Evolutionary conservation across 2,797 vertebrate genomes (phyloP), one percentile per base, ranked within the genome.

Genomic region (Pipistrellus nathusii): DNA sequence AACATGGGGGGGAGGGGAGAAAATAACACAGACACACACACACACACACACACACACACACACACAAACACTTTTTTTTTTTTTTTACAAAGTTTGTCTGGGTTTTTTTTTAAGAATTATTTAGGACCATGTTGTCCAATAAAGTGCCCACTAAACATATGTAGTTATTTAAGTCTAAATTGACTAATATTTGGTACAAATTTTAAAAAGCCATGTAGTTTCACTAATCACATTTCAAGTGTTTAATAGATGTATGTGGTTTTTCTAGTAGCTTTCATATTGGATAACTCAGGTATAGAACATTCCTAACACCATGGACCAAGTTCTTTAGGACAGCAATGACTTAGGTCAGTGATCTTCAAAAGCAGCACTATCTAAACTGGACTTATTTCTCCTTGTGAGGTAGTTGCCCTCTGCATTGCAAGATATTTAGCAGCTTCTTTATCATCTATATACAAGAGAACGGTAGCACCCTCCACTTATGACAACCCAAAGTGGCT

Each of bases 111-210:
- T 35, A 84, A 72, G 13, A 93, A 53, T 23, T 35, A 11, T 57
- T 21, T 48, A 91, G 38, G 13, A 3, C 17, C 41, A 0, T 46
- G 4, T 23, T 71, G 2, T 59, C 53, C 62, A 62, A 1, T 75
- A 78, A 93, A 90, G 48, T 59, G 86, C 41, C 35, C 18, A 68
- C 44, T 87, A 53, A 13, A 4, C 35, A 48, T 30, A 48, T 35
- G 3, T 94, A 11, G 7, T 30, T 71, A 14, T 80, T 76, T 51
- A 78, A 80, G 46, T 96, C 87, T 92, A 57, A 78, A 46, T 69
- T 77, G 84, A 85, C 81, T 80, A 81, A 89, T 81, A 53, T 59
- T 78, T 82, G 44, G 17, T 72, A 73, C 87, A 84, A 84, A 23
- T 69, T 76, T 93, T 55, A 81, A 62, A 32, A 66, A 51, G 27